Evolutionary conservation across 2,113 vertebrate species (phyloP), one percentile per base, ranked within the genome.

Genomic region (Sminthopsis crassicaudata): DNA sequence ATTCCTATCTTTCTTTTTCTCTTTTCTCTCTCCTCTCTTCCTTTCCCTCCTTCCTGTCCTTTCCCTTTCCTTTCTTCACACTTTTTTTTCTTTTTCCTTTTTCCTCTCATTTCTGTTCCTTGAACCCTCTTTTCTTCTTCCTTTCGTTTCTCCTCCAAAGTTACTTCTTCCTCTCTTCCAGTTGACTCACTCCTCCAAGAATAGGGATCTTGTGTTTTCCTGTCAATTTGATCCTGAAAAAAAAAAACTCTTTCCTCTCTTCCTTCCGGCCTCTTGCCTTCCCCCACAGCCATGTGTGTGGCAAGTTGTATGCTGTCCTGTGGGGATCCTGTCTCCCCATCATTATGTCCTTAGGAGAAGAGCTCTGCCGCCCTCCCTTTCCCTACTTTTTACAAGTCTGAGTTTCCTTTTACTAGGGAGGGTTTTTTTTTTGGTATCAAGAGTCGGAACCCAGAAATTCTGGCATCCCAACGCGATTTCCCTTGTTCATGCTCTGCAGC

Each of bases 171-270:
- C 97, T 54, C 46, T n/a, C 53, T 48, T 67, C 90, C 1, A 95
- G 89, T 94, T 96, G 94, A 97, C 96, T 95, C 95, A 96, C 92
- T 10, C 88, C 97, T 60, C 92, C 96, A 90, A 96, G 96, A 95
- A 94, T 92, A 67, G 95, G 95, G 96, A 90, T 94, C 96, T 89
- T 1, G 96, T 53, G 93, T 50, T 55, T 96, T 96, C 96, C 97
- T 96, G 96, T 52, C 97, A 92, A 93, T 84, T 94, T 93, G 91
- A n/a, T 93, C 92, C 94, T 67, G 96, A 96, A 96, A 95, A 53
- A n/a, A n/a, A n/a, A 53, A 96, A 92, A 93, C 96, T 90, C 96
- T 96, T 94, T 95, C 96, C 96, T 95, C 94, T 14, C 50, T 52
- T 90, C 92, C 91, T 92, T 23, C 42, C 46, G 94, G 89, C 46